A percentile compares a stretch with the other conserved stretches of the same genome.
Conservation (phyloP, 2,113 vertebrate genomes). For the Forbesichthys agassizii region DNA sequence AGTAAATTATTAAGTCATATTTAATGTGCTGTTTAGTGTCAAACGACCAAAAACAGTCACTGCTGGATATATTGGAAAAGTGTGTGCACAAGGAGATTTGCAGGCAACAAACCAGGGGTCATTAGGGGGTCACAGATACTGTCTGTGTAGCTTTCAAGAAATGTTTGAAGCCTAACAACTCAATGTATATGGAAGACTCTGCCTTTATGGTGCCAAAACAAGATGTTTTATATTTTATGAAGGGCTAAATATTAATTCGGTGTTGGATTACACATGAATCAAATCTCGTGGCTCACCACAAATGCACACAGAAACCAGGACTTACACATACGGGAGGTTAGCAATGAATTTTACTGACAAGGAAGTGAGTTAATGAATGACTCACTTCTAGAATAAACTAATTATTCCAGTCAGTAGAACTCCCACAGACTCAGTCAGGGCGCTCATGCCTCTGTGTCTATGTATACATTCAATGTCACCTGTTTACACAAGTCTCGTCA, state of each 20-base stretch:
- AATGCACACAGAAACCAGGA: background rate
- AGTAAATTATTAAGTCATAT: background rate
- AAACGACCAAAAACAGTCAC: too few relatives aligned
- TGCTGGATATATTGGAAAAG: background rate
- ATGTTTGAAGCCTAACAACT: background rate
- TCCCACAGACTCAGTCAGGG: background rate
- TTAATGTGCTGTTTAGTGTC: too few relatives aligned
- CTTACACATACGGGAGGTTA: background rate
- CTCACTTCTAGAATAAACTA: background rate
- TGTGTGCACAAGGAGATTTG: background rate
- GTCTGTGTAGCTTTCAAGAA: too few relatives aligned
- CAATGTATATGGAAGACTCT: background rate
- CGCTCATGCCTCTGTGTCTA: background rate
- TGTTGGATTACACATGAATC: background rate
- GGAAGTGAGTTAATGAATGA: background rate
- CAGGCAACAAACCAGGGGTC: background rate
- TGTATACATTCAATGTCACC: background rate
- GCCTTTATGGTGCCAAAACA: background rate
- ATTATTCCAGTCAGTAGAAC: slow-evolving; percentile 8
- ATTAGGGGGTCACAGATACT: background rate
- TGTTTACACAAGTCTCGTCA: background rate
- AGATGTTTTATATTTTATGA: too few relatives aligned
- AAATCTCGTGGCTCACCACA: background rate
- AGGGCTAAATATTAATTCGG: too few relatives aligned
- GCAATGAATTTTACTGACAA: background rate